Percentiles rank a stretch among this genome's conserved stretches.
phyloP scores from a whole-genome alignment of 2,888 invertebrate genomes.

The Ariolimax columbianus region DNA sequence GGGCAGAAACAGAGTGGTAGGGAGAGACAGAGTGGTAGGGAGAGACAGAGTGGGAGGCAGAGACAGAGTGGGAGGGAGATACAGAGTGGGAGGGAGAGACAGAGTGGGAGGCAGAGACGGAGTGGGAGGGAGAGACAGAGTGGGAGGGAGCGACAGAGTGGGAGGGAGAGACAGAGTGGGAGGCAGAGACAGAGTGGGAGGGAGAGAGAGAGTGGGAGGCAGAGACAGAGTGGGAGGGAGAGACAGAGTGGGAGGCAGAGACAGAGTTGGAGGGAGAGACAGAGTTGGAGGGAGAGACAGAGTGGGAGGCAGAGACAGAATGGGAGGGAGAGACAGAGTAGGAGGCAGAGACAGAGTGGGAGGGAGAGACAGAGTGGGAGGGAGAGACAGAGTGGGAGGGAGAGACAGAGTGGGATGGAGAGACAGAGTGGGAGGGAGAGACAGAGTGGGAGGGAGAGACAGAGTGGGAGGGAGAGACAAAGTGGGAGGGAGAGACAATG shows the following conservation, averaged over 20 bases:
- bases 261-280: neutral
- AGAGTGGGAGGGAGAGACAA: neutral
- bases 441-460: neutral
- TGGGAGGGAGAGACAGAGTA: neutral
- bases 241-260: neutral
- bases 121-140: neutral
- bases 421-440: neutral
- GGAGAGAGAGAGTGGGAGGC: neutral
- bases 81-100: too few species aligned
- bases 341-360: neutral
- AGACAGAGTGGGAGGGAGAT: too few species aligned
- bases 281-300: neutral
- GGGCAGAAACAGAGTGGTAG: too few species aligned
- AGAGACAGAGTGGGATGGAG: neutral
- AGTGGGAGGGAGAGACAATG: neutral
- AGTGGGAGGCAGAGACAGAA: neutral
- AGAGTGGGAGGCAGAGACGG: neutral
- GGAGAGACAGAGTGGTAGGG: too few species aligned
- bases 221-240: neutral
- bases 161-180: neutral
- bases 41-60: too few species aligned
- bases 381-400: neutral
- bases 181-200: neutral
- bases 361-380: neutral
- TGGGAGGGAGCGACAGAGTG: constrained; percentile 7